Conservation (phyloP, 1,140 invertebrate species). For the Eumeta japonica region DNA sequence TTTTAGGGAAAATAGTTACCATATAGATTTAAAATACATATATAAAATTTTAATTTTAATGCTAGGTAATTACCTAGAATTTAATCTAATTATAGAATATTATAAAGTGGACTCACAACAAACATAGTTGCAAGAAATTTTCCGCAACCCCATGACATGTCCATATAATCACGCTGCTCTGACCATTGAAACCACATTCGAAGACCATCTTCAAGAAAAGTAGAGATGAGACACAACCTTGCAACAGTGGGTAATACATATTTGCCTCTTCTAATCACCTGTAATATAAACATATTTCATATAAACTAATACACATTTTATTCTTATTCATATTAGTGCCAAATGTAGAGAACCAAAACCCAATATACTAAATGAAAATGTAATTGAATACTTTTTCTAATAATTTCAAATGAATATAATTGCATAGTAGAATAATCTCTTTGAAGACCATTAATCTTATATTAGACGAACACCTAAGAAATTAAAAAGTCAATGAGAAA, state of each 20-base stretch:
- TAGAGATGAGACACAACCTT: constrained; percentile 95
- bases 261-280: constrained; percentile 92
- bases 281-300: constrained; percentile 30
- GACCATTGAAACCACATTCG: constrained; percentile 99
- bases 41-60: too few species aligned
- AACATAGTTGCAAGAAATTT: constrained; percentile 89
- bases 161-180: constrained; percentile 97
- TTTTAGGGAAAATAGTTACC: too few species aligned
- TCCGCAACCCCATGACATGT: constrained; percentile 97
- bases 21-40: too few species aligned
- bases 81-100: too few species aligned
- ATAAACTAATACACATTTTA: too few species aligned
- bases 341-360: constrained; percentile 2
- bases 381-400: constrained; percentile 9
- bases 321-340: not conserved
- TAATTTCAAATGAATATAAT: too few species aligned
- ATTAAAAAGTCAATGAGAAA: too few species aligned
- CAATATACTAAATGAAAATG: constrained; percentile 4
- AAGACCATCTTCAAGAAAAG: constrained; percentile 98
- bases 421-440: too few species aligned
- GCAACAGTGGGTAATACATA: constrained; percentile 93
- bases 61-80: too few species aligned
- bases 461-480: too few species aligned
- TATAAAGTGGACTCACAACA: constrained; percentile 45
- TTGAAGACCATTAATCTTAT: too few species aligned